Conservation (phyloP, 2,113 vertebrate genomes). For the Nanorana parkeri region DNA sequence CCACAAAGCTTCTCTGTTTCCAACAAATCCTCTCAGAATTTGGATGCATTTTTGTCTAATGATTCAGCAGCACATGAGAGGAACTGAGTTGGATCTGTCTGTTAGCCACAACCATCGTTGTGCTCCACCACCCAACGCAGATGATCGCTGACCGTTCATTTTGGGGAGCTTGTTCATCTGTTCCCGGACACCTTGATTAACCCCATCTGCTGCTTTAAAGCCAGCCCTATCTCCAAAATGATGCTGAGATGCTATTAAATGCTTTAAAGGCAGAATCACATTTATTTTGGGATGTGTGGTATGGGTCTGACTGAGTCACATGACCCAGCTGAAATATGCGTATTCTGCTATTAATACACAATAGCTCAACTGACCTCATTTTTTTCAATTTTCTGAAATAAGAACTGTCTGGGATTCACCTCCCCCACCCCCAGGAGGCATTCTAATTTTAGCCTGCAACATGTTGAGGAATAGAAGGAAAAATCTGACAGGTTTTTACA, state of each 20-base stretch:
- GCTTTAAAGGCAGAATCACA: neutral
- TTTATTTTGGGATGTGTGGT: neutral
- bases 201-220: neutral
- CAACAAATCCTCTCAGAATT: slow-evolving; percentile 70
- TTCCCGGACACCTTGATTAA: neutral
- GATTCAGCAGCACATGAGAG: slow-evolving; percentile 82
- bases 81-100: slow-evolving; percentile 67
- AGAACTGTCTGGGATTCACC: no score
- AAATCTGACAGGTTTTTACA: no score
- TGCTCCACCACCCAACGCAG: slow-evolving; percentile 62
- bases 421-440: no score
- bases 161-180: neutral
- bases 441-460: no score
- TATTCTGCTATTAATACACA: no score
- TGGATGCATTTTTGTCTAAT: slow-evolving; percentile 77
- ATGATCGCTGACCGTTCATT: neutral
- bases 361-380: no score
- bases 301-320: neutral
- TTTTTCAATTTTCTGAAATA: no score
- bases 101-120: neutral
- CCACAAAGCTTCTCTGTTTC: slow-evolving; percentile 80
- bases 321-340: neutral
- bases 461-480: no score
- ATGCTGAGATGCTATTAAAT: neutral
- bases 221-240: neutral